These are phyloP conservation scores for Cosmorhoe ocellata DNA, from an alignment of 2,888 invertebrate species.

Conservation along the genomic window DNA sequence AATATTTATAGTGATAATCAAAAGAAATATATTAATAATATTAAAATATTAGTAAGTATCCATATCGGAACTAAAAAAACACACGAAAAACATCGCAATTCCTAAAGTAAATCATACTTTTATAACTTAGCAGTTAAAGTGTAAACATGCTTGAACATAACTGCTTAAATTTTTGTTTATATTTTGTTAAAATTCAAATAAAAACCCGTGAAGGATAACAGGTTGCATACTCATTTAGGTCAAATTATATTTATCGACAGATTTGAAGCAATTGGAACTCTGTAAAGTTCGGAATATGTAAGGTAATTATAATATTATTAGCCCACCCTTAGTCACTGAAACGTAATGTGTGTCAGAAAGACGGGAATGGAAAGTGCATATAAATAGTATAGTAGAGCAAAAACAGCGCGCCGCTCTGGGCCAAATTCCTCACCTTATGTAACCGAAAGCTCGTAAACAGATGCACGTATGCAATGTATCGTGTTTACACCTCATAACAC, in stretches of 20 bases:
- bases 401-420: slow-evolving; percentile 58
- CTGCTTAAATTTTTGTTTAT: no score
- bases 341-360: slow-evolving; percentile 63
- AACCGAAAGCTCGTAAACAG: slow-evolving; percentile 72
- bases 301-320: slow-evolving; percentile 51
- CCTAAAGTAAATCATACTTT: no score
- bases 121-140: no score
- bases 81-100: no score
- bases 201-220: no score
- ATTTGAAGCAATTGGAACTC: background rate
- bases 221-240: background rate
- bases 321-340: slow-evolving; percentile 63
- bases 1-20: no score
- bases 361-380: slow-evolving; percentile 70
- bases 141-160: no score
- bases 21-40: no score
- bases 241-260: background rate
- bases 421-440: slow-evolving; percentile 63
- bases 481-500: slow-evolving; percentile 46
- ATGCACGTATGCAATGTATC: slow-evolving; percentile 46
- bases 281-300: background rate
- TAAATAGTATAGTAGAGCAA: slow-evolving; percentile 56
- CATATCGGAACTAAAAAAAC: no score
- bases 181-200: no score
- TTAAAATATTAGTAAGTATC: no score